phyloP scores from a whole-genome alignment of 1,140 invertebrate genomes.

The Steinernema khuongi region DNA sequence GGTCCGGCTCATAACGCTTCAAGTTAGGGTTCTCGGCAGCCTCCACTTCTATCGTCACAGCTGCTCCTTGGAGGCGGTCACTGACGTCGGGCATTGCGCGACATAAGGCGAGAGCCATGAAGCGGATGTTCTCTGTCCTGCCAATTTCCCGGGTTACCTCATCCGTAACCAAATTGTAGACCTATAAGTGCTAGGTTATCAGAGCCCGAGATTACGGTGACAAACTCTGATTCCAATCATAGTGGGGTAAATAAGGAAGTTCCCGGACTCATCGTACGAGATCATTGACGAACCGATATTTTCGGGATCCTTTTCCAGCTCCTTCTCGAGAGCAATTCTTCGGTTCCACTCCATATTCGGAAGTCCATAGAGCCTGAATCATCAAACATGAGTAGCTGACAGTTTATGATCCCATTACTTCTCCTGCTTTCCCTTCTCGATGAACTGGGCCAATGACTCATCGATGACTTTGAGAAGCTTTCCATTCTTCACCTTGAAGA shows the following conservation, averaged over 20 bases:
- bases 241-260: slow-evolving; percentile 89
- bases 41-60: slow-evolving; percentile 84
- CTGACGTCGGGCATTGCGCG: slow-evolving; percentile 59
- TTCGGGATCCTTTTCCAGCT: slow-evolving; percentile 64
- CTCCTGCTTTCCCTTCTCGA: slow-evolving; percentile 48
- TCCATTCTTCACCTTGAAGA: slow-evolving; percentile 69
- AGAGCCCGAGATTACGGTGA: not conserved
- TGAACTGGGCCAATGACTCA: slow-evolving; percentile 76
- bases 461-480: slow-evolving; percentile 84
- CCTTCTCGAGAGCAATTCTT: slow-evolving; percentile 87
- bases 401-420: slow-evolving; percentile 59
- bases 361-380: slow-evolving; percentile 63
- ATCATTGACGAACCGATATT: slow-evolving; percentile 40
- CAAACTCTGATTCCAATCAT: slow-evolving; percentile 82
- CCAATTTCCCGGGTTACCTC: slow-evolving; percentile 78
- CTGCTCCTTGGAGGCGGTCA: slow-evolving; percentile 65
- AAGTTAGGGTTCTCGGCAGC: slow-evolving; percentile 89
- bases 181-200: too few species aligned
- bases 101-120: slow-evolving; percentile 79
- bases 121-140: slow-evolving; percentile 84
- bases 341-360: slow-evolving; percentile 97
- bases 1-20: slow-evolving; percentile 73
- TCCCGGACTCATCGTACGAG: slow-evolving; percentile 84
- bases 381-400: slow-evolving; percentile 64
- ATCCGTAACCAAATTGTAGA: slow-evolving; percentile 90